Percentiles rank a stretch among this genome's conserved stretches.
Conservation (phyloP, 2,113 vertebrate species). For the Pseudorhombus dupliciocellatus region DNA sequence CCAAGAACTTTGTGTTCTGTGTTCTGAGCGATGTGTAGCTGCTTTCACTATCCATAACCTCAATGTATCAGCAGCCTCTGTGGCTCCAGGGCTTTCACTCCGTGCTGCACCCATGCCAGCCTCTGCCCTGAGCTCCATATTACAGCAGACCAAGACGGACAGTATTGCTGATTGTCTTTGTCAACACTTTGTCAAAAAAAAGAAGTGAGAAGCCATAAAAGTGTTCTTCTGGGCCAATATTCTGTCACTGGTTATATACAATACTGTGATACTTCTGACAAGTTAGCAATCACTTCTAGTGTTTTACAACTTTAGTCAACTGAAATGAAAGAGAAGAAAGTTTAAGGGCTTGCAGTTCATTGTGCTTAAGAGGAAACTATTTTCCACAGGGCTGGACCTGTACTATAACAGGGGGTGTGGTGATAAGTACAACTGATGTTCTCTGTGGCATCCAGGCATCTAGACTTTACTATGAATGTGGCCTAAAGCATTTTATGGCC, state of each 20-base stretch:
- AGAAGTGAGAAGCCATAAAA: slow-evolving; percentile 21
- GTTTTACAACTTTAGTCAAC: slow-evolving; percentile 4
- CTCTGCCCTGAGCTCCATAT: slow-evolving; percentile 15
- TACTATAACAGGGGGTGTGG: neutral
- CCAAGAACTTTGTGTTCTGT: slow-evolving; percentile 25
- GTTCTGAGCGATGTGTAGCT: slow-evolving; percentile 33
- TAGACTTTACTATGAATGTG: slow-evolving; percentile 17
- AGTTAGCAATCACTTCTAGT: slow-evolving; percentile 19
- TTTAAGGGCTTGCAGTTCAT: neutral
- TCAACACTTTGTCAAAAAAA: slow-evolving; percentile 18
- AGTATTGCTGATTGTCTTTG: slow-evolving; percentile 42
- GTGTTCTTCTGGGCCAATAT: neutral
- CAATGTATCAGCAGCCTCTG: slow-evolving; percentile 16
- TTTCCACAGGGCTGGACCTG: slow-evolving; percentile 6
- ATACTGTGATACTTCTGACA: slow-evolving; percentile 18
- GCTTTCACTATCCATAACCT: slow-evolving; percentile 8
- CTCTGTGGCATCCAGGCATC: slow-evolving; percentile 3
- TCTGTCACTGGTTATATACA: slow-evolving; percentile 21
- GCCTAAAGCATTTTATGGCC: slow-evolving; percentile 42
- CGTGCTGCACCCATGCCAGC: slow-evolving; percentile 20
- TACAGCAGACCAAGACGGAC: slow-evolving; percentile 13
- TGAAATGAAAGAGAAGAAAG: slow-evolving; percentile 7
- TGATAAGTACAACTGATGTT: slow-evolving; percentile 28
- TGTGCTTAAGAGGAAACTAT: slow-evolving; percentile 4
- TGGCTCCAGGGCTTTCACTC: slow-evolving; percentile 39